Conservation (phyloP, 1,140 invertebrate species). For the Philotrypesis tridentata region DNA sequence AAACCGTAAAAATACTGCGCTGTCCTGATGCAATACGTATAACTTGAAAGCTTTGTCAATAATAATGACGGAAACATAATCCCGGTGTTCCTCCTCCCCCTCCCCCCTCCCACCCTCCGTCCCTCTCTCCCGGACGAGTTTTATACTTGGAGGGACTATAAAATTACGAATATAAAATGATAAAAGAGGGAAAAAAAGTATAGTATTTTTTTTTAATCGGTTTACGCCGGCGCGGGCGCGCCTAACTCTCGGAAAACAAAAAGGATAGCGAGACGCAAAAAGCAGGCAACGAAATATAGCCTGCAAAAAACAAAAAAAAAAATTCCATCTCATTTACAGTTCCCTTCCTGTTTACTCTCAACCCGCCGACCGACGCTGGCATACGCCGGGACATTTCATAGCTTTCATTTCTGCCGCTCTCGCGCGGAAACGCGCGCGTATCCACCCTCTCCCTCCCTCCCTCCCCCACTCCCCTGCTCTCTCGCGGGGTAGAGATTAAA, state of each 20-base stretch:
- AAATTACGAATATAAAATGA: no score
- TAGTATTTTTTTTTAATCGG: not conserved
- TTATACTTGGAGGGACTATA: no score
- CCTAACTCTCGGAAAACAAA: not conserved
- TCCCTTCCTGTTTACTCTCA: not conserved
- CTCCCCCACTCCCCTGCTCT: not conserved
- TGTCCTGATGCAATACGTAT: not conserved
- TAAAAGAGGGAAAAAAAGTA: no score
- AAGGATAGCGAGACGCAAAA: not conserved
- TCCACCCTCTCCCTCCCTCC: no score
- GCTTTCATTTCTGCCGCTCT: no score
- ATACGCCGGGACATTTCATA: constrained; percentile 9
- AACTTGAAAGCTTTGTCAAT: not conserved
- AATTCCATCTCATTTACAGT: constrained; percentile 32
- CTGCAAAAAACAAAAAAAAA: not conserved
- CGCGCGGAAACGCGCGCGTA: no score
- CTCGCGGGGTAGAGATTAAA: constrained; percentile 52
- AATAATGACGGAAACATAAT: not conserved
- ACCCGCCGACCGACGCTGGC: no score
- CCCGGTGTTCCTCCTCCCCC: not conserved
- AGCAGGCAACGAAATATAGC: not conserved
- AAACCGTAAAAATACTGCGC: not conserved
- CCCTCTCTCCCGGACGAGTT: no score
- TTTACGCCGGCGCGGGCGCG: not conserved
- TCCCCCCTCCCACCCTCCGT: no score